These are phyloP conservation scores for Barypeithes pellucidus DNA, from an alignment of 2,888 invertebrate species.

Conservation along the genomic window DNA sequence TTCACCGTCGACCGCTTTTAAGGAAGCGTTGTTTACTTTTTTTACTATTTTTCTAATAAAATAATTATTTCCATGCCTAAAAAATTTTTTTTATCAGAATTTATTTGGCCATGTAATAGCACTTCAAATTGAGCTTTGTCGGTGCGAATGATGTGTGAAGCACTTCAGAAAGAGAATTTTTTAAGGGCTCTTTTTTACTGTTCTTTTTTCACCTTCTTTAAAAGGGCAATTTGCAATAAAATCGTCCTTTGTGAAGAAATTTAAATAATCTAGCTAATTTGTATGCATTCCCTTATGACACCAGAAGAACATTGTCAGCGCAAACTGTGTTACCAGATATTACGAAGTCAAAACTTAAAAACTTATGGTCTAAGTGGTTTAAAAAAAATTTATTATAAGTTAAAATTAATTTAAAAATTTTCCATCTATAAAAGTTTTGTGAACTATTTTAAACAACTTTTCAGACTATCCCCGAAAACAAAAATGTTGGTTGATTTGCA, in stretches of 20 bases:
- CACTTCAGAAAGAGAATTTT: not conserved
- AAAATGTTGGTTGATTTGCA: not conserved
- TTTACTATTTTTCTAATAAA: not conserved
- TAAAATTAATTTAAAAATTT: not conserved
- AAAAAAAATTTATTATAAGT: not conserved
- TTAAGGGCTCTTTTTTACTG: not conserved
- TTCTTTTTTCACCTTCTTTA: not conserved
- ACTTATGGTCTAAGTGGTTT: not conserved
- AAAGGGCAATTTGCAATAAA: slow-evolving; percentile 5
- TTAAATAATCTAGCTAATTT: slow-evolving; percentile 5
- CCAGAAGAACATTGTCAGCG: not conserved
- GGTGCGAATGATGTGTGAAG: not conserved
- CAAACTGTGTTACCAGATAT: not conserved
- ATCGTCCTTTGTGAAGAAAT: not conserved
- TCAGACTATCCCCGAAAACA: not conserved
- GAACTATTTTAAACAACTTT: not conserved
- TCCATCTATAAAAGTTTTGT: not conserved
- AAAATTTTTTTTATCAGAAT: not conserved
- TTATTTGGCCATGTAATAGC: not conserved
- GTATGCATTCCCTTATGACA: slow-evolving; percentile 20
- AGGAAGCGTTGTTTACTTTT: not conserved
- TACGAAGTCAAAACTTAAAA: not conserved
- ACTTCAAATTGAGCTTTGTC: not conserved
- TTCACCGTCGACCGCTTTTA: too few species aligned
- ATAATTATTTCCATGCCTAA: not conserved